Percentiles rank a stretch among this genome's conserved stretches.
Evolutionary conservation across 2,797 vertebrate species (phyloP).

Genomic region (Girardinus metallicus): DNA sequence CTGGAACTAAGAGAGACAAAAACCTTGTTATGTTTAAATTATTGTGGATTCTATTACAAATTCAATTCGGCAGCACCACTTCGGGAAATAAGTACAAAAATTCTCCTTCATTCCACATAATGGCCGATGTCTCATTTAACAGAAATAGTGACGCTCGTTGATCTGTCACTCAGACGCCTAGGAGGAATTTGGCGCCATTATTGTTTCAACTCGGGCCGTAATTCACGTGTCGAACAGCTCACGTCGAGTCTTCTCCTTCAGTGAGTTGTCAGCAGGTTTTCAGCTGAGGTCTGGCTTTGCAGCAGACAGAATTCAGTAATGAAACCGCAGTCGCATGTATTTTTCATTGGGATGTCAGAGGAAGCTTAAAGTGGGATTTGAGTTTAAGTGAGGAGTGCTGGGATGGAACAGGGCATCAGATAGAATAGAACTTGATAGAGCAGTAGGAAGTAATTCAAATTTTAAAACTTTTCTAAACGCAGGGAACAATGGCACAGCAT

Average conservation of each 20-base stretch:
- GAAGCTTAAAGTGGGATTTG: constrained; percentile 16
- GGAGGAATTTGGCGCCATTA: constrained; percentile 45
- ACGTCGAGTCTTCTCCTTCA: neutral
- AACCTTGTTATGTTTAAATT: constrained; percentile 35
- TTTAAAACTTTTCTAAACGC: neutral
- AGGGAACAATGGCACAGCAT: neutral
- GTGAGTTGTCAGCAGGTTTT: constrained; percentile 24
- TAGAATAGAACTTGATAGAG: neutral
- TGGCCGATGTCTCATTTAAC: constrained; percentile 40
- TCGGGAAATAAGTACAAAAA: constrained; percentile 33
- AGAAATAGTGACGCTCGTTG: constrained; percentile 40
- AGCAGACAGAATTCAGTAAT: constrained; percentile 40
- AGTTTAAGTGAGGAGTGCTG: neutral
- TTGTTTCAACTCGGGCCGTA: constrained; percentile 49
- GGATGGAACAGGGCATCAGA: constrained; percentile 15
- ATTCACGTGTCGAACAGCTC: constrained; percentile 41
- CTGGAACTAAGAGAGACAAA: constrained; percentile 32
- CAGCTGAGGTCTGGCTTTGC: constrained; percentile 16
- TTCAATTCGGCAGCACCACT: constrained; percentile 40
- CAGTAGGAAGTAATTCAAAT: constrained; percentile 1
- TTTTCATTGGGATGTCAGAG: constrained; percentile 30
- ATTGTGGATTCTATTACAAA: constrained; percentile 29
- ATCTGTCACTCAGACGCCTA: constrained; percentile 47
- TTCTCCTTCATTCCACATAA: constrained; percentile 31
- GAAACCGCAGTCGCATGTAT: constrained; percentile 38